phyloP scores from a whole-genome alignment of 1,140 invertebrate genomes.

The Bombus breviceps region DNA sequence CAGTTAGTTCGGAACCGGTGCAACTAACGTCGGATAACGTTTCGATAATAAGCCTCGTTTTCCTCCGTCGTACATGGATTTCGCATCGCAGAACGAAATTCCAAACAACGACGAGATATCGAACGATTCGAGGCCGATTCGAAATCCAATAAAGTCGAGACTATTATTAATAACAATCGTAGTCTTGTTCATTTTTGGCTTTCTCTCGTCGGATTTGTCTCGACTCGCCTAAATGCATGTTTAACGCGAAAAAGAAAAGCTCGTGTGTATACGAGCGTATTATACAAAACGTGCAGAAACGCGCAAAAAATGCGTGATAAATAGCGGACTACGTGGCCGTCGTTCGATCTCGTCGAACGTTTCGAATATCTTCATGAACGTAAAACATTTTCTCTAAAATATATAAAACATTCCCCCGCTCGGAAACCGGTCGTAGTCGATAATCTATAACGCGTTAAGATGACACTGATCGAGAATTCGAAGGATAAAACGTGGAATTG shows the following conservation, averaged over 20 bases:
- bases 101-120: slow-evolving; percentile 7
- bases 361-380: not conserved
- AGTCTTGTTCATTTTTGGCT: no score
- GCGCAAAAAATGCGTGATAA: not conserved
- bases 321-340: not conserved
- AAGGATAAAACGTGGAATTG: slow-evolving; percentile 3
- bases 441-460: slow-evolving; percentile 21
- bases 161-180: not conserved
- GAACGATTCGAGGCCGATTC: not conserved
- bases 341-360: slow-evolving; percentile 10
- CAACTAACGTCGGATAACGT: slow-evolving; percentile 24
- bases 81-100: slow-evolving; percentile 20
- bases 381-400: not conserved
- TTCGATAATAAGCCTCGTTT: slow-evolving; percentile 33
- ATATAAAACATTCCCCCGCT: not conserved
- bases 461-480: slow-evolving; percentile 26
- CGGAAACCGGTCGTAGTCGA: slow-evolving; percentile 32
- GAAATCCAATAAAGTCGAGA: not conserved
- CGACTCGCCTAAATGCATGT: not conserved
- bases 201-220: not conserved
- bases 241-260: not conserved
- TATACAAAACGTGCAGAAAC: not conserved
- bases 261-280: not conserved
- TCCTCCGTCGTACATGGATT: not conserved
- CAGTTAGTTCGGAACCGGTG: slow-evolving; percentile 27